Evolutionary conservation across 1,140 invertebrate species (phyloP), one percentile per base, ranked within the genome.

Genomic region (roundworm (Caenorhabditis elegans)): DNA sequence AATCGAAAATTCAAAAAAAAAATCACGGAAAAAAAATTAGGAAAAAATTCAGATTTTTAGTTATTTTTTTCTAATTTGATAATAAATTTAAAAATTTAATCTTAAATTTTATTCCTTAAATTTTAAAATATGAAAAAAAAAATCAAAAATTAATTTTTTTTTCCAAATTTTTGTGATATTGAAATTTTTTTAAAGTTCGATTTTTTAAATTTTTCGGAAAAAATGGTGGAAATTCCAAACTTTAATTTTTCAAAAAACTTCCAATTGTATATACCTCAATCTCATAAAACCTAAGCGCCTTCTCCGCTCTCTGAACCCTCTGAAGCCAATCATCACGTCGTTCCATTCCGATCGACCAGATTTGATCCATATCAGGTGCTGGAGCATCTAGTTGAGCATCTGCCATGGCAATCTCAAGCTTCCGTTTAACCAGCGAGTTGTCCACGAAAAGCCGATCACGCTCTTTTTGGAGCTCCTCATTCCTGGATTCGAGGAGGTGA

Each of bases 331-430:
- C 60, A 22, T 70, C 60, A 6, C 60, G 11, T 13, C 34, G 15
- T n/a, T 70, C 60, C 60, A 70, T 70, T 70, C 60, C 60, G 10
- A 70, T 70, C 13, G 15, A 1, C 60, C 60, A 70, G 5, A 70
- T 11, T n/a, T 70, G 34, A 39, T 70, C 60, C 19, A 70, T 5
- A 70, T 70, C 60, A 13, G 60, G 15, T 43, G 39, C 5, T 8
- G 39, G 15, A 6, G 19, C 28, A 24, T 70, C n/a, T 70, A n/a
- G 5, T 15, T 43, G 39, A 43, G 31, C 1, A 17, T 6, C 1
- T 2, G n/a, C 17, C 6, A 3, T 39, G 1, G 60, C 60, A 43
- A 39, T 39, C 28, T 70, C 60, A 2, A 70, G 34, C 22, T 70
- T 70, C 22, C 60, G 17, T 70, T 39, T 70, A 0, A 39, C 34